Evolutionary conservation across 2,888 invertebrate species (phyloP).

Genomic region (Campaea margaritaria): DNA sequence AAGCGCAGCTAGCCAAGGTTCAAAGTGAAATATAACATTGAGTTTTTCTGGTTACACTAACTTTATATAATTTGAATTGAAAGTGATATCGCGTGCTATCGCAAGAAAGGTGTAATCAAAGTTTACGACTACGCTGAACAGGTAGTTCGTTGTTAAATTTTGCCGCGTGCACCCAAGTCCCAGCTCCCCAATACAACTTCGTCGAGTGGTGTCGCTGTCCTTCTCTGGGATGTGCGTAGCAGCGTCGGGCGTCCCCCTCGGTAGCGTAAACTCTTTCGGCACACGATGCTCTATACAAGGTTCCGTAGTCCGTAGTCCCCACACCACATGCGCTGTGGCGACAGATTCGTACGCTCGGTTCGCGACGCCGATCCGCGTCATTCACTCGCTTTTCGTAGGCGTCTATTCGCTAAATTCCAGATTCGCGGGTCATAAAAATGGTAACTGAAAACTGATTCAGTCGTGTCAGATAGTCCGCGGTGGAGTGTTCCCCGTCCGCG

Average conservation of each 20-base stretch:
- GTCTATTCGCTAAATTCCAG: constrained; percentile 63
- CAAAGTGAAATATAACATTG: constrained; percentile 12
- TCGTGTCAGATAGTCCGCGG: constrained; percentile 66
- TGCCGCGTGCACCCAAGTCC: constrained; percentile 41
- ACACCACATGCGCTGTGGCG: constrained; percentile 68
- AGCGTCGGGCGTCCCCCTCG: constrained; percentile 47
- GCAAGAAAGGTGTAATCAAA: constrained; percentile 27
- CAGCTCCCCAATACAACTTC: constrained; percentile 37
- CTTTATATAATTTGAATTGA: constrained; percentile 13
- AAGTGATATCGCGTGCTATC: constrained; percentile 16
- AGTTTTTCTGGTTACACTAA: constrained; percentile 5
- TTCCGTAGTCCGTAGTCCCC: constrained; percentile 25
- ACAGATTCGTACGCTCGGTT: constrained; percentile 32
- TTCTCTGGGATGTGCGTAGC: constrained; percentile 37
- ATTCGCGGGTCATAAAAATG: constrained; percentile 72
- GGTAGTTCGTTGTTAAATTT: constrained; percentile 37
- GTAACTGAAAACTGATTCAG: constrained; percentile 74
- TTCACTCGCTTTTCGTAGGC: constrained; percentile 53
- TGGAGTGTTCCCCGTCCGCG: constrained; percentile 46
- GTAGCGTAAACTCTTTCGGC: constrained; percentile 27
- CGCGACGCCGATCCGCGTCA: constrained; percentile 52
- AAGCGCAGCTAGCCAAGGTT: constrained; percentile 4
- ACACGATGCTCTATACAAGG: constrained; percentile 26
- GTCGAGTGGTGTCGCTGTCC: constrained; percentile 42
- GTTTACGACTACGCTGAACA: constrained; percentile 32